Conservation (phyloP, 2,888 invertebrate genomes). For the Nephrotoma appendiculata region DNA sequence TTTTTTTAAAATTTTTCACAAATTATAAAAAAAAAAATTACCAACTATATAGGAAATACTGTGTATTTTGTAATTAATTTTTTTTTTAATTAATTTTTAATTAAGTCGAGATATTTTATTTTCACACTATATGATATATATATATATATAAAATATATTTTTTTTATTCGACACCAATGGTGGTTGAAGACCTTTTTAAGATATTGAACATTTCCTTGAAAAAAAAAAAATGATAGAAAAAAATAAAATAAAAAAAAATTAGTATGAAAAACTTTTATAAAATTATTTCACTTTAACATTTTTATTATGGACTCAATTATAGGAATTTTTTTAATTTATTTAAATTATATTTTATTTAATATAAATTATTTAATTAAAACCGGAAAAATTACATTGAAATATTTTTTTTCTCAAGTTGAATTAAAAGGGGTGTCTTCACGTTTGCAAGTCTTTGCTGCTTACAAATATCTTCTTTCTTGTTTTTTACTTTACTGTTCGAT, state of each 20-base stretch:
- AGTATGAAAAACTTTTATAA: not conserved
- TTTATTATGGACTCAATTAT: not conserved
- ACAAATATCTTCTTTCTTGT: not conserved
- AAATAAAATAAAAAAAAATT: not conserved
- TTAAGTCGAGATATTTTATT: not conserved
- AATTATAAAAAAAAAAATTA: not conserved
- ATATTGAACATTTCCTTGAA: not conserved
- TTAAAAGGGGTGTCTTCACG: conserved; percentile 1
- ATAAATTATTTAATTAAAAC: not conserved
- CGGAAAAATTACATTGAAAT: not conserved
- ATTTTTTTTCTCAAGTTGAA: not conserved
- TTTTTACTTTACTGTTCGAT: not conserved
- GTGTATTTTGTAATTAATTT: not conserved
- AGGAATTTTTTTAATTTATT: not conserved
- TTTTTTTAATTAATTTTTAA: not conserved
- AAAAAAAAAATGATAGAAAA: not conserved
- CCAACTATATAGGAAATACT: not conserved
- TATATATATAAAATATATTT: not conserved
- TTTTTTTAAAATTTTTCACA: not conserved
- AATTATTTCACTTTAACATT: not conserved
- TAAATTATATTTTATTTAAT: not conserved
- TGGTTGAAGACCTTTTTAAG: not conserved
- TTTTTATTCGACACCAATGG: not conserved
- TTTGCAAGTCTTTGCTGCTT: not conserved
- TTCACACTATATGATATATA: not conserved